These are phyloP conservation scores for Crotalus viridis DNA, from an alignment of 2,113 vertebrate species.

Conservation along the genomic window DNA sequence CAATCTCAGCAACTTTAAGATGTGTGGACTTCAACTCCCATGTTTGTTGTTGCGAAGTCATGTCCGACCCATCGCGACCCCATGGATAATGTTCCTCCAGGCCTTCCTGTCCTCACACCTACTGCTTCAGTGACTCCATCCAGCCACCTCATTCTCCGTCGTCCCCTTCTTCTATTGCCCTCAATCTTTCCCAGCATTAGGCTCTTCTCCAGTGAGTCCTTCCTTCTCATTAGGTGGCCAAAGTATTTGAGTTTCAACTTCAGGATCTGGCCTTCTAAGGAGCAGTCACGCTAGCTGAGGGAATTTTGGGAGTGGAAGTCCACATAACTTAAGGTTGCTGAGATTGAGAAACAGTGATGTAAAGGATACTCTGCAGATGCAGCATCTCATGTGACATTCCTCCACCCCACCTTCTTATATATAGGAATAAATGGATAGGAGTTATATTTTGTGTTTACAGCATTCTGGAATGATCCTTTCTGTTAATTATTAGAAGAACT, in stretches of 20 bases:
- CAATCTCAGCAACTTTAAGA: background rate
- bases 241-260: too few species aligned
- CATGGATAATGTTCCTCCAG: too few species aligned
- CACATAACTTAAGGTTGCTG: background rate
- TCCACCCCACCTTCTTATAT: background rate
- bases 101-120: too few species aligned
- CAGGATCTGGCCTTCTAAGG: too few species aligned
- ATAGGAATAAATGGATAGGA: background rate
- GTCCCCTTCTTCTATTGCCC: too few species aligned
- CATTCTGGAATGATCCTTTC: background rate
- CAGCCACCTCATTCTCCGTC: too few species aligned
- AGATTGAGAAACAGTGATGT: background rate
- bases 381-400: background rate
- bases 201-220: too few species aligned
- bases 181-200: too few species aligned
- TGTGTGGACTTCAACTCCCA: background rate
- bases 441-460: background rate
- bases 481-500: background rate
- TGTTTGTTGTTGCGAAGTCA: too few species aligned
- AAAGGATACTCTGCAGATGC: background rate
- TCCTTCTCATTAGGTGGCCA: too few species aligned
- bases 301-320: background rate
- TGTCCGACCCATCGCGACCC: too few species aligned
- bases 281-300: background rate
- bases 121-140: too few species aligned